Evolutionary conservation across 2,888 invertebrate species (phyloP).

Genomic region (Andrena fulva): DNA sequence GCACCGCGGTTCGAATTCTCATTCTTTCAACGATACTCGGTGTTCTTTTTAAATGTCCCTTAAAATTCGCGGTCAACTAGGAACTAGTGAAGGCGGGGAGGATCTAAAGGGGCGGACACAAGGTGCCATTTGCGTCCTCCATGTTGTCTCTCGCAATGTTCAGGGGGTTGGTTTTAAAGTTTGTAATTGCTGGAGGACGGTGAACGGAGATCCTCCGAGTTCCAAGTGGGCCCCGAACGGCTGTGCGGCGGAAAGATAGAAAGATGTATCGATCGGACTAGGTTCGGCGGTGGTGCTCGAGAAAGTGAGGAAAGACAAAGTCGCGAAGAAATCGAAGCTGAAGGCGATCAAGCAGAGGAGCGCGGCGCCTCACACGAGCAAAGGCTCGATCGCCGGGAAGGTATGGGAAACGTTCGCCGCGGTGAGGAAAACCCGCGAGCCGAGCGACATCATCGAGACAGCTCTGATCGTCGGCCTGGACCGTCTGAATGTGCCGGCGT

Average conservation of each 20-base stretch:
- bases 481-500: constrained; percentile 45
- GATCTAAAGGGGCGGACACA: too few species aligned
- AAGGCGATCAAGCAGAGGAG: constrained; percentile 66
- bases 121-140: too few species aligned
- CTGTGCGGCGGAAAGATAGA: constrained; percentile 1
- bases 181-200: background rate
- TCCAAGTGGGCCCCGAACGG: constrained; percentile 1
- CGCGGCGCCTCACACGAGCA: constrained; percentile 43
- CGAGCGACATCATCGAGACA: constrained; percentile 69
- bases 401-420: constrained; percentile 79
- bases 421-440: constrained; percentile 72
- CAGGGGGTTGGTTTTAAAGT: background rate
- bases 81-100: too few species aligned
- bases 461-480: constrained; percentile 69
- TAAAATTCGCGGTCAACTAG: too few species aligned
- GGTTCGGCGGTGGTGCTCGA: constrained; percentile 67
- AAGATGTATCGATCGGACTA: constrained; percentile 47
- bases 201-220: constrained; percentile 14
- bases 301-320: constrained; percentile 73
- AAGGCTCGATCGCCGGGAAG: constrained; percentile 75
- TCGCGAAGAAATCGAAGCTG: constrained; percentile 74
- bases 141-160: too few species aligned
- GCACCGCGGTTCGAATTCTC: too few species aligned
- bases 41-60: too few species aligned
- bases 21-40: too few species aligned